Evolutionary conservation across 1,140 invertebrate species (phyloP).

Genomic region (Paraescarpia echinospica): DNA sequence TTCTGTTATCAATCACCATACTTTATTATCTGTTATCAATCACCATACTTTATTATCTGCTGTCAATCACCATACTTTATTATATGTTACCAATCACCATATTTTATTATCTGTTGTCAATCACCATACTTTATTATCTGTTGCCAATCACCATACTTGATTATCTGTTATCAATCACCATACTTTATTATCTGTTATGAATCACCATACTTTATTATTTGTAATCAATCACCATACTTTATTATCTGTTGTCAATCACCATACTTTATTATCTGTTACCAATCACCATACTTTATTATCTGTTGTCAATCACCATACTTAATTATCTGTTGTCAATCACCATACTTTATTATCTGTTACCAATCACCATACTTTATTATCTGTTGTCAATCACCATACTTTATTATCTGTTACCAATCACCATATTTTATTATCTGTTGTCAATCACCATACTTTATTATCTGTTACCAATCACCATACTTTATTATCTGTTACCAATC

Average conservation of each 20-base stretch:
- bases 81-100: background rate
- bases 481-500: background rate
- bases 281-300: background rate
- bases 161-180: background rate
- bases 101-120: background rate
- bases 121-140: background rate
- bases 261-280: background rate
- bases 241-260: background rate
- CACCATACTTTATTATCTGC: background rate
- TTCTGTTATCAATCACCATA: background rate
- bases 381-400: background rate
- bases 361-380: background rate
- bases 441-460: background rate
- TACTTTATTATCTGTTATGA: background rate
- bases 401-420: background rate
- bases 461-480: background rate
- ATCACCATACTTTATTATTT: background rate
- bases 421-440: background rate
- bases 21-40: no score
- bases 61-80: no score
- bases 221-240: background rate
- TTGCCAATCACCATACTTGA: background rate
- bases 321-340: background rate
- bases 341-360: background rate
- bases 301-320: background rate